Base-by-base conservation (phyloP, 2,888 invertebrate species). In the Drosophila leonis region DNA sequence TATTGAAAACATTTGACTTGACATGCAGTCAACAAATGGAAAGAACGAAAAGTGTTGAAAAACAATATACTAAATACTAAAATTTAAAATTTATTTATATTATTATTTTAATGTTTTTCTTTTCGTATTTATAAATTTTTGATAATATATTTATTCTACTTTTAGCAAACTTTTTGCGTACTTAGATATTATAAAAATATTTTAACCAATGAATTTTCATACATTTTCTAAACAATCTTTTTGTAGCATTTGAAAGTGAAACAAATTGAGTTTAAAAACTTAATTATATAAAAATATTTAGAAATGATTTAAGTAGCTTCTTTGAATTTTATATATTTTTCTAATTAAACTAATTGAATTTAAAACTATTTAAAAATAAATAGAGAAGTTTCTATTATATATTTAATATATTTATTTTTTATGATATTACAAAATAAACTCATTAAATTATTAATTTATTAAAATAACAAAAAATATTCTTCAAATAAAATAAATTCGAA, bases 1-100 rank as follows among this genome's bases (percentile, higher is more conserved):
- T 59, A 55, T 62, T 59, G 59, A 52, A 59, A 27, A 52, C 35
- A 44, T 54, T 20, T 15, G 24, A 41, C 41, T 49, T 65, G 65
- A 42, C 78, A 41, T 27, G 24, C 27, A n/a, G n/a, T 44, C 37
- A 56, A 9, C 9, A 31, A 49, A 60, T 27, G 20, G 56, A 49
- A 60, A 52, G 51, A 20, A 55, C 20, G 13, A 15, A 31, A 48
- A 48, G 48, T n/a, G 48, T 9, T 8, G 7, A 18, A 18, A 48
- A 29, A 6, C 27, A n/a, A 48, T n/a, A 6, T n/a, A n/a, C 9
- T n/a, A 48, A 29, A 48, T 29, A 48, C 48, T n/a, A 48, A 48
- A 27, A 48, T 48, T 48, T 48, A 12, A 31, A 18, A 48, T 3
- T 6, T 48, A 29, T 48, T 48, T 49, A 31, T 49, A 12, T 31